Conservation (phyloP, 2,113 vertebrate species). For the Nasalis larvatus region DNA sequence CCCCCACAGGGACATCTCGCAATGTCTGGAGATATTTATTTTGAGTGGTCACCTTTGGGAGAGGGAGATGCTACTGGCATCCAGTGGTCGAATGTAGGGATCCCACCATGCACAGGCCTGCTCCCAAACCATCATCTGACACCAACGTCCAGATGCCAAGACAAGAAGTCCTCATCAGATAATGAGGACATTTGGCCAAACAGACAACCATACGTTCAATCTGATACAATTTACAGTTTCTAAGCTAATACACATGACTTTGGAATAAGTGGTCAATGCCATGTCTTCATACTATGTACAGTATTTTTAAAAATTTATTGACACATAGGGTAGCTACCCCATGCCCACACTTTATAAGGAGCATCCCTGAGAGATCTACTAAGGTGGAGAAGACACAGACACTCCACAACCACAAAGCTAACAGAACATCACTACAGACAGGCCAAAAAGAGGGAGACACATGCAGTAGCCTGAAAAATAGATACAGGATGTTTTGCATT, state of each 20-base stretch:
- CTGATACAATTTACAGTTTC: neutral
- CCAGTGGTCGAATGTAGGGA: neutral
- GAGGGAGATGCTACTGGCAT: neutral
- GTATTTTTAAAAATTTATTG: neutral
- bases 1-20: neutral
- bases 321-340: too few relatives aligned
- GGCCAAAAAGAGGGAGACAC: neutral
- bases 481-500: fast-evolving
- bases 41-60: neutral
- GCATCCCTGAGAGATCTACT: fast-evolving
- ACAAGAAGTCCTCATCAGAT: too few relatives aligned
- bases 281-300: fast-evolving
- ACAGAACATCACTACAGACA: fast-evolving
- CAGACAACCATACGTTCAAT: too few relatives aligned
- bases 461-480: fast-evolving
- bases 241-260: fast-evolving
- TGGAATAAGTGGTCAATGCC: fast-evolving
- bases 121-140: too few relatives aligned
- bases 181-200: neutral
- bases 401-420: fast-evolving
- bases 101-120: neutral
- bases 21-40: neutral
- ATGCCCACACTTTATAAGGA: fast-evolving
- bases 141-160: fast-evolving
- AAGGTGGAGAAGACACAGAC: fast-evolving